These are phyloP conservation scores for Hemibagrus wyckioides DNA, from an alignment of 2,113 vertebrate genomes.

Conservation along the genomic window DNA sequence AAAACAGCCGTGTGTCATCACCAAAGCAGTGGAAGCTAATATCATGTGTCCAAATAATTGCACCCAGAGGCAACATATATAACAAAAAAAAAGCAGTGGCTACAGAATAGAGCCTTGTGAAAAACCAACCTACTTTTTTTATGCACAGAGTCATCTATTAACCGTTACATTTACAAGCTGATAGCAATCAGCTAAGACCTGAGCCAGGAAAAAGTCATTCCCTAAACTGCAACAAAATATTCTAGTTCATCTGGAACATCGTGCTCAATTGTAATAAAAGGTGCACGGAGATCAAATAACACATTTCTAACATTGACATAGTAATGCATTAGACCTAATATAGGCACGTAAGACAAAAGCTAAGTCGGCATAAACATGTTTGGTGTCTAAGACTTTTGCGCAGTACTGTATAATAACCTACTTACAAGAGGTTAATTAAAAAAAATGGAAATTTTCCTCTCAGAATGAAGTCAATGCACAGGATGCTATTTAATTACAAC, in stretches of 20 bases:
- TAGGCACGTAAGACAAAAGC: not conserved
- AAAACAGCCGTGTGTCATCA: not conserved
- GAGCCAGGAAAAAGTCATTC: not conserved
- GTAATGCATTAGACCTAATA: not conserved
- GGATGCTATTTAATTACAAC: slow-evolving; percentile 47
- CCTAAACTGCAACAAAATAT: not conserved
- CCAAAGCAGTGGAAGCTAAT: not conserved
- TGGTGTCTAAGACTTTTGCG: not conserved
- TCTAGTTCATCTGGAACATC: not conserved
- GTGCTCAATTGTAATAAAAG: not conserved
- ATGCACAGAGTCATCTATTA: not conserved
- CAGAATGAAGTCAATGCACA: slow-evolving; percentile 34
- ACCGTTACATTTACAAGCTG: not conserved
- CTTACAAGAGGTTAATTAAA: not conserved
- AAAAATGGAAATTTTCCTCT: not conserved
- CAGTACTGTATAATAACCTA: not conserved
- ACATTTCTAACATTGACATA: not conserved
- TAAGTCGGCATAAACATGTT: not conserved
- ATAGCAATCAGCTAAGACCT: not conserved
- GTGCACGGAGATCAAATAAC: not conserved
- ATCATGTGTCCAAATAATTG: not conserved
- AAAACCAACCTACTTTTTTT: not conserved
- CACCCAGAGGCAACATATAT: not conserved
- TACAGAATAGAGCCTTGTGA: not conserved
- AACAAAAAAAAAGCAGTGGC: not conserved